Evolutionary conservation across 2,797 vertebrate species (phyloP).

Genomic region (Bryconaethiops microstoma): DNA sequence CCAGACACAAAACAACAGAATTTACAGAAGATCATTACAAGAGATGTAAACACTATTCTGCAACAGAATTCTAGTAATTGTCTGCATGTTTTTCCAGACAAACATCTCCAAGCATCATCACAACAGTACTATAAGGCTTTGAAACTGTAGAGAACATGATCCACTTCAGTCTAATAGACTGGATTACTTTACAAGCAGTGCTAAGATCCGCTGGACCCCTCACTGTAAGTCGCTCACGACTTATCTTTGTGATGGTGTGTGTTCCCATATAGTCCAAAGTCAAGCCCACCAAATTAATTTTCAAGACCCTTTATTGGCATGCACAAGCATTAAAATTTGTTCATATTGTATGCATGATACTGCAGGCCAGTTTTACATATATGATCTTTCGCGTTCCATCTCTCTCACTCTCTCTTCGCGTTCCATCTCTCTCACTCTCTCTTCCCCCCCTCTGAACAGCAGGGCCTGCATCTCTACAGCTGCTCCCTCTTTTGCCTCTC

Average conservation of each 20-base stretch:
- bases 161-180: not conserved
- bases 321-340: not conserved
- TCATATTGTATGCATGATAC: not conserved
- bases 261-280: not conserved
- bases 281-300: not conserved
- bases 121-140: not conserved
- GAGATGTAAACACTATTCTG: not conserved
- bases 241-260: constrained; percentile 3
- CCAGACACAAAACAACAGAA: not conserved
- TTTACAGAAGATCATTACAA: not conserved
- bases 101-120: not conserved
- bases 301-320: not conserved
- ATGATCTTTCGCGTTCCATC: not conserved
- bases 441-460: not conserved
- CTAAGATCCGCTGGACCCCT: not conserved
- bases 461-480: constrained; percentile 25
- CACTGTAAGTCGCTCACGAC: not conserved
- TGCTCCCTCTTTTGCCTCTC: constrained; percentile 16
- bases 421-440: not conserved
- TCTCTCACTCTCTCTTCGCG: not conserved
- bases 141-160: constrained; percentile 3
- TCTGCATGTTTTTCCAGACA: not conserved
- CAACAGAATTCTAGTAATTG: not conserved
- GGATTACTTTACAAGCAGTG: not conserved
- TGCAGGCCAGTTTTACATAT: not conserved